Evolutionary conservation across 2,797 vertebrate genomes (phyloP), one percentile per base, ranked within the genome.

Genomic region (Babyrousa celebensis): DNA sequence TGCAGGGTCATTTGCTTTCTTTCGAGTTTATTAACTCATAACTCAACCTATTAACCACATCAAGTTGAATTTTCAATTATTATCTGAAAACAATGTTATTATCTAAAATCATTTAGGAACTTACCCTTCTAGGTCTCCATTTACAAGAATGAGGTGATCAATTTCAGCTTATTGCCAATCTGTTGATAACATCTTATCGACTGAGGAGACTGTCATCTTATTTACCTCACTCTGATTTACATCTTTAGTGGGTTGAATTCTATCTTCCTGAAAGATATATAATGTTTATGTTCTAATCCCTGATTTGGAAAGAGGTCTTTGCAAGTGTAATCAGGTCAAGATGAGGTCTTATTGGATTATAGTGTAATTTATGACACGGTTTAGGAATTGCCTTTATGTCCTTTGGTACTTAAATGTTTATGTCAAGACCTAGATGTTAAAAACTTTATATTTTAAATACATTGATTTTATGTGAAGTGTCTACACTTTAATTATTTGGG

Each of bases 161-260:
- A 78, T 56, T 91, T 91, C 58, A 74, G 58, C 67, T 88, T 89
- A 88, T 88, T 93, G 32, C 32, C 74, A 40, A 96, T 83, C 48
- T 8, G 52, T 2, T 71, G 56, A 60, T 85, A 93, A 78, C 25
- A 74, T 43, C 52, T 94, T 94, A 25, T 93, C 86, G 78, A 74
- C 29, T 79, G 60, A 91, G 58, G 14, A 84, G 29, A 80, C 15
- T 93, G 32, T 74, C 52, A 36, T 48, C 63, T 92, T 92, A 78
- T 85, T 75, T 75, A 92, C 89, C 70, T 74, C 27, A 36, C 5
- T 85, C 58, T 92, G 71, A 70, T 79, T 70, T 23, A 58, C 3
- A 80, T 80, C 54, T 93, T 8, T 17, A 84, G 21, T 58, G 14
- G 23, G 23, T 23, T 93, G 82, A 94, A 86, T 91, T 70, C 25